phyloP scores from a whole-genome alignment of 1,140 invertebrate species.

The Ladona fulva region DNA sequence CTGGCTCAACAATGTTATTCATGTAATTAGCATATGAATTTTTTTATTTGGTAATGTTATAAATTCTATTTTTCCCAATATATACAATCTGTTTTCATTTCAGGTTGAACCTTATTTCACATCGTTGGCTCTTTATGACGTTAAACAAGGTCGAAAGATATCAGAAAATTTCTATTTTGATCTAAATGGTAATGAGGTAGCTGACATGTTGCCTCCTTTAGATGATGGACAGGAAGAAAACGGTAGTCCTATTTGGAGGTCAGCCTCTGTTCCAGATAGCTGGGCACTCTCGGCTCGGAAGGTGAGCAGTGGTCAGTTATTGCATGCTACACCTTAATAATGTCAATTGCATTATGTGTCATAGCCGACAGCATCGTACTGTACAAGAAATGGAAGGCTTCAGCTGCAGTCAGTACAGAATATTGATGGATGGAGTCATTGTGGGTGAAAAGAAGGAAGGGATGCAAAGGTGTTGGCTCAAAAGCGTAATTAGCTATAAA shows the following conservation, averaged over 20 bases:
- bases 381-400: too few species aligned
- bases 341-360: too few species aligned
- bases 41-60: too few species aligned
- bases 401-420: too few species aligned
- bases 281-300: background rate
- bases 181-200: conserved; percentile 60
- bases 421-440: too few species aligned
- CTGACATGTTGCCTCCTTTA: conserved; percentile 42
- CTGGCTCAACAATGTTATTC: too few species aligned
- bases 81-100: conserved; percentile 17
- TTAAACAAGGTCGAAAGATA: conserved; percentile 71
- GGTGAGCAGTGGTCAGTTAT: background rate
- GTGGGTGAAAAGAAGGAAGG: too few species aligned
- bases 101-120: conserved; percentile 86
- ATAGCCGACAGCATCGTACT: too few species aligned
- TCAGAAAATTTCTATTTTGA: conserved; percentile 92
- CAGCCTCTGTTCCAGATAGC: background rate
- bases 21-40: too few species aligned
- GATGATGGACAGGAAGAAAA: background rate
- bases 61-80: too few species aligned
- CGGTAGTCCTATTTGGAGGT: background rate
- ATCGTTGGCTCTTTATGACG: conserved; percentile 77
- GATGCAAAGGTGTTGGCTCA: too few species aligned
- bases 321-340: background rate
- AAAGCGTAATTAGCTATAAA: too few species aligned